These are phyloP conservation scores for Drosophila subobscura DNA, from an alignment of 1,140 invertebrate species.

Conservation along the genomic window DNA sequence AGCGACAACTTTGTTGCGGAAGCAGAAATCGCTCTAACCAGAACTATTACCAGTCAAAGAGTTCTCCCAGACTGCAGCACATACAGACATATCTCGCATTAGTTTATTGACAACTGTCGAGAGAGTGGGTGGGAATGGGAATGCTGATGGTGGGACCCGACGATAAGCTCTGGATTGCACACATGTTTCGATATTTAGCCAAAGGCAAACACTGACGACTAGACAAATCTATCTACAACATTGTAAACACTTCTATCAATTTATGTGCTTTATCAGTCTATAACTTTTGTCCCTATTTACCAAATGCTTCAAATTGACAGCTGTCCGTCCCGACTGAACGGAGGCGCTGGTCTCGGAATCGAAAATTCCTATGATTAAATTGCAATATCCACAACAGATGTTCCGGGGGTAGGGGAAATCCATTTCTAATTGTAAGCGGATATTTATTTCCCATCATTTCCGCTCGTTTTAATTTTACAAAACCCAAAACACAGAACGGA, in stretches of 20 bases:
- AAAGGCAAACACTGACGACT: slow-evolving; percentile 33
- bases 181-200: slow-evolving; percentile 59
- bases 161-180: slow-evolving; percentile 55
- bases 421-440: slow-evolving; percentile 46
- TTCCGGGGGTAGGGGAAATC: slow-evolving; percentile 8
- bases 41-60: slow-evolving; percentile 23
- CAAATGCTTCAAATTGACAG: slow-evolving; percentile 73
- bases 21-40: slow-evolving; percentile 20
- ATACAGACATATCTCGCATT: slow-evolving; percentile 40
- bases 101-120: slow-evolving; percentile 37
- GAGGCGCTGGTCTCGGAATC: slow-evolving; percentile 28
- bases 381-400: slow-evolving; percentile 60
- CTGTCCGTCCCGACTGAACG: slow-evolving; percentile 41
- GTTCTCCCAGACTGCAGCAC: slow-evolving; percentile 10
- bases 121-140: slow-evolving; percentile 20
- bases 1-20: slow-evolving; percentile 66
- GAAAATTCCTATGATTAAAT: slow-evolving; percentile 58
- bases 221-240: slow-evolving; percentile 48
- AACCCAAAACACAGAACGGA: background rate
- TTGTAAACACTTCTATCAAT: slow-evolving; percentile 68
- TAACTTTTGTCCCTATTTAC: slow-evolving; percentile 59
- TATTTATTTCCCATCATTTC: slow-evolving; percentile 68
- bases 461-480: slow-evolving; percentile 64
- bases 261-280: slow-evolving; percentile 51
- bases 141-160: background rate